A percentile compares a stretch with the other conserved stretches of the same genome.
Evolutionary conservation across 2,113 vertebrate genomes (phyloP).

Genomic region (Pogonocichla stellata): DNA sequence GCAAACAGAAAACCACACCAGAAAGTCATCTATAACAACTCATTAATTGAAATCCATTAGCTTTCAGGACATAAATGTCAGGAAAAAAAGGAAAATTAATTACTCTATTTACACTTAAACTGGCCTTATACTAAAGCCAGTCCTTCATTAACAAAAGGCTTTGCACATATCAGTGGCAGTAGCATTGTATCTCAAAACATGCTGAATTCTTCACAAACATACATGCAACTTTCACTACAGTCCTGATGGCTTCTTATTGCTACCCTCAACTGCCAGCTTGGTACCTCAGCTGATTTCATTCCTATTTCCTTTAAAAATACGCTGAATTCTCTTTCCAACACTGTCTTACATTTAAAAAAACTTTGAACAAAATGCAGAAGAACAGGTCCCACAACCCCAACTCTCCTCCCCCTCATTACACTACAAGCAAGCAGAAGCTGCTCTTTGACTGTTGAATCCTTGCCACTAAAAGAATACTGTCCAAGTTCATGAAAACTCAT

Average conservation of each 20-base stretch:
- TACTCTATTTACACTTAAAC: not conserved
- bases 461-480: not conserved
- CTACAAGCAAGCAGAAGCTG: not conserved
- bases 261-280: conserved; percentile 3
- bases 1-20: not conserved
- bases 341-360: not conserved
- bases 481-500: not conserved
- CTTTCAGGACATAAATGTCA: not conserved
- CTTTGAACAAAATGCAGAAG: not conserved
- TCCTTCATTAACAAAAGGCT: not conserved
- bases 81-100: not conserved
- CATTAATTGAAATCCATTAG: not conserved
- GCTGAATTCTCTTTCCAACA: not conserved
- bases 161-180: not conserved
- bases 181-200: not conserved
- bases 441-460: not conserved
- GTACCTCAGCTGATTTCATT: conserved; percentile 66
- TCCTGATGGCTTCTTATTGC: not conserved
- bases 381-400: not conserved
- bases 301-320: not conserved
- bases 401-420: not conserved
- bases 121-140: not conserved
- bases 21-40: not conserved
- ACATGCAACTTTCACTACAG: not conserved
- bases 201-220: not conserved